These are phyloP conservation scores for Pseudocheirus occidentalis DNA, from an alignment of 2,797 vertebrate species.

Conservation along the genomic window DNA sequence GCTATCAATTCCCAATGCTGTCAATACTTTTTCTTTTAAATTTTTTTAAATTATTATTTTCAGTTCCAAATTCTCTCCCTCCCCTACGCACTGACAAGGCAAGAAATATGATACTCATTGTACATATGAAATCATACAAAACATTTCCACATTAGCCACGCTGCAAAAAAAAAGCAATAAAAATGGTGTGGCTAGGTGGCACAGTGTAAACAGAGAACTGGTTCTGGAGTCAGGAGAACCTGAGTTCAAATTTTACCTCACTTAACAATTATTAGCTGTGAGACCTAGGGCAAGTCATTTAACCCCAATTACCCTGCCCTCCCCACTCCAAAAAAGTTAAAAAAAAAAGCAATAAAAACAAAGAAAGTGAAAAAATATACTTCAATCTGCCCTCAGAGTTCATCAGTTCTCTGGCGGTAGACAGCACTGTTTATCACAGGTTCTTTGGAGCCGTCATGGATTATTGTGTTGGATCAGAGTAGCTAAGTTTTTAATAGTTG, in stretches of 20 bases:
- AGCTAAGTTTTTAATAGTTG: not conserved
- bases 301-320: no score
- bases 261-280: no score
- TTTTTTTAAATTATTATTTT: no score
- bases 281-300: no score
- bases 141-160: not conserved
- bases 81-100: not conserved
- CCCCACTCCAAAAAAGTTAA: no score
- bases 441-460: not conserved
- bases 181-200: not conserved
- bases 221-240: no score
- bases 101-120: not conserved
- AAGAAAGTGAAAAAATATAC: not conserved
- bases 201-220: no score
- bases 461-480: not conserved
- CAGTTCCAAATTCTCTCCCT: not conserved
- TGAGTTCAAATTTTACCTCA: no score
- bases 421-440: not conserved
- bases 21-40: no score
- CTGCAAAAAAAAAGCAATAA: not conserved
- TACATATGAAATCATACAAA: not conserved
- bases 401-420: not conserved
- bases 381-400: not conserved
- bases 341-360: not conserved
- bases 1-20: no score